These are phyloP conservation scores for Cheilosia urbana DNA, from an alignment of 2,888 invertebrate genomes.

Conservation along the genomic window DNA sequence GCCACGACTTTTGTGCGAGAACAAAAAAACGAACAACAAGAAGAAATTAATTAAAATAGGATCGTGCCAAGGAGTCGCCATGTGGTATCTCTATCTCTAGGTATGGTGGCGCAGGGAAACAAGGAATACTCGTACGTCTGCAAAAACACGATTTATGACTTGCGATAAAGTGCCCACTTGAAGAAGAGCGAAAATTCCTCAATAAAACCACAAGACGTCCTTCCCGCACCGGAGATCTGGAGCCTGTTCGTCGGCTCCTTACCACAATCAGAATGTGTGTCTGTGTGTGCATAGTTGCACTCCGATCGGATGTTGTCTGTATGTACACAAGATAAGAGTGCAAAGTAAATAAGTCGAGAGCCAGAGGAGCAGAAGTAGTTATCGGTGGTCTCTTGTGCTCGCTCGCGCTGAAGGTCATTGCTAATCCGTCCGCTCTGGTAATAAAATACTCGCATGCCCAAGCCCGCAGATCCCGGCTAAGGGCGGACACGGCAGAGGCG, in stretches of 20 bases:
- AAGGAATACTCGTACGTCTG: constrained; percentile 28
- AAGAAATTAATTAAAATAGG: constrained; percentile 66
- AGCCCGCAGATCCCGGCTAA: constrained; percentile 44
- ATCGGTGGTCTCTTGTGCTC: constrained; percentile 32
- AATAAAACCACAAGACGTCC: constrained; percentile 70
- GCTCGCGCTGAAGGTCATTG: constrained; percentile 70
- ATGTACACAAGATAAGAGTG: constrained; percentile 60
- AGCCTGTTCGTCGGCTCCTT: constrained; percentile 22
- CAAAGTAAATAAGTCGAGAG: constrained; percentile 53
- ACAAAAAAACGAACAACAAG: not conserved
- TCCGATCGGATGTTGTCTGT: constrained; percentile 26
- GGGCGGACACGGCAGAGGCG: constrained; percentile 11
- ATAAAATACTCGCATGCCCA: constrained; percentile 35
- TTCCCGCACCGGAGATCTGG: constrained; percentile 13
- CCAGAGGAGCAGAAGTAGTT: constrained; percentile 2
- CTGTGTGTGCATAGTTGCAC: constrained; percentile 1
- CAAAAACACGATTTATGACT: constrained; percentile 66
- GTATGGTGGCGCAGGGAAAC: constrained; percentile 9
- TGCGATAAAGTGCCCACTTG: constrained; percentile 64
- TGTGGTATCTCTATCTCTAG: constrained; percentile 29
- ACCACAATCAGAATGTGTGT: constrained; percentile 65
- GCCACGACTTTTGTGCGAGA: not conserved
- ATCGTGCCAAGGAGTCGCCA: constrained; percentile 47
- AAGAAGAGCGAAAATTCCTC: constrained; percentile 57
- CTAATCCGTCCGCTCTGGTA: constrained; percentile 67